phyloP scores from a whole-genome alignment of 1,140 invertebrate species.

The Wiebesia pumilae region DNA sequence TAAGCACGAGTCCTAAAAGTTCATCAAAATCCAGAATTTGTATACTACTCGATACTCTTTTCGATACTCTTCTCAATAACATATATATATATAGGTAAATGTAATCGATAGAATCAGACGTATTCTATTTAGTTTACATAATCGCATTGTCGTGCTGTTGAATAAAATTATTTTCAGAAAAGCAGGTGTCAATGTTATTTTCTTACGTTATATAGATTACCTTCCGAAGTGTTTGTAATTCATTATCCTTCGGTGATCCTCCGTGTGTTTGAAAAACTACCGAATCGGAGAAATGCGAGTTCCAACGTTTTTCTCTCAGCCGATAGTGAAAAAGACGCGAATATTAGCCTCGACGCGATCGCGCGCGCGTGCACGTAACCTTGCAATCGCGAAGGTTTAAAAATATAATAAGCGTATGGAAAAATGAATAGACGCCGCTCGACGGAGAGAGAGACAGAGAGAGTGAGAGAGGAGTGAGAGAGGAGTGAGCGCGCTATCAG shows the following conservation, averaged over 20 bases:
- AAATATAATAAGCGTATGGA: constrained; percentile 62
- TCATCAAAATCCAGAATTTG: neutral
- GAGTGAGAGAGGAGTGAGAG: neutral
- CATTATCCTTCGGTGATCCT: neutral
- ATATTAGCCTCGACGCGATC: constrained; percentile 13
- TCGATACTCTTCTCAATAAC: no score
- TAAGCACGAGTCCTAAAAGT: no score
- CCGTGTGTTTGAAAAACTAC: neutral
- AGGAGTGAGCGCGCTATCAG: constrained; percentile 42
- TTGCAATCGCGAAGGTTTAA: constrained; percentile 62
- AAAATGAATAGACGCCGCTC: constrained; percentile 45
- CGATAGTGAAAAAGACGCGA: neutral
- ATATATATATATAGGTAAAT: no score
- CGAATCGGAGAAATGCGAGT: neutral
- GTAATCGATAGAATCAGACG: no score
- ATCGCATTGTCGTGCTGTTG: neutral
- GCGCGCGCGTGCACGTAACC: constrained; percentile 42
- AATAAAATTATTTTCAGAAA: neutral
- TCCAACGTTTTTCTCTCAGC: neutral
- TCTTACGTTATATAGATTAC: neutral
- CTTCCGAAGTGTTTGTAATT: neutral
- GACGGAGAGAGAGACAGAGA: neutral
- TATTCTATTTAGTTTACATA: no score
- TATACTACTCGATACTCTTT: neutral
- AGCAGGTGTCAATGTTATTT: neutral